phyloP scores from a whole-genome alignment of 2,797 vertebrate genomes.

The Peromyscus attwateri region DNA sequence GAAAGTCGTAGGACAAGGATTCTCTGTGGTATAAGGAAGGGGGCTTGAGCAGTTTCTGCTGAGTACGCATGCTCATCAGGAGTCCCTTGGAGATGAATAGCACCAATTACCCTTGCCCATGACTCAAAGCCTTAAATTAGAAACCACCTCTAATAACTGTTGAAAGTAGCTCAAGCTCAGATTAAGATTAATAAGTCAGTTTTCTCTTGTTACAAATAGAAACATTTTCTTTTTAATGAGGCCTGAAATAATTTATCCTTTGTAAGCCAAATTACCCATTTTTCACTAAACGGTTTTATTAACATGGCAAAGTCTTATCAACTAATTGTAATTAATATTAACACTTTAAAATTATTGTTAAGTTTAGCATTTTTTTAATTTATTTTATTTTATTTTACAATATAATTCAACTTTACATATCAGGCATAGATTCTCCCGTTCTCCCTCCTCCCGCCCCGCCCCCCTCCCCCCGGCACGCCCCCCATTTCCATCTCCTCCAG shows the following conservation, averaged over 20 bases:
- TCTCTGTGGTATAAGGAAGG: neutral
- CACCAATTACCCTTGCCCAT: neutral
- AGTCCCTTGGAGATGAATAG: conserved; percentile 32
- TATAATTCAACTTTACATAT: too few relatives aligned
- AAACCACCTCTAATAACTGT: conserved; percentile 31
- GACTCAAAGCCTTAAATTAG: conserved; percentile 59
- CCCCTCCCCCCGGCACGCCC: too few relatives aligned
- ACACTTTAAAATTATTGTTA: conserved; percentile 68
- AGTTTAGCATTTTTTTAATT: too few relatives aligned
- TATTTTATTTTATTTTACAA: too few relatives aligned
- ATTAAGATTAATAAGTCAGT: conserved; percentile 66
- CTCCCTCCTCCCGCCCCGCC: too few relatives aligned
- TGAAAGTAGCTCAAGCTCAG: conserved; percentile 32
- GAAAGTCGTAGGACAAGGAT: conserved; percentile 17
- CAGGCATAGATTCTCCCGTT: too few relatives aligned
- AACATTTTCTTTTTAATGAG: conserved; percentile 73
- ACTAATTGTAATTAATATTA: conserved; percentile 68
- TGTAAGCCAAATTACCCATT: conserved; percentile 73
- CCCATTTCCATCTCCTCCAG: too few relatives aligned
- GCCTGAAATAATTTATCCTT: conserved; percentile 70
- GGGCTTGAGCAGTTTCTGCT: conserved; percentile 11
- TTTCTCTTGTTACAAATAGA: conserved; percentile 75
- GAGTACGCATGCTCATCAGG: neutral
- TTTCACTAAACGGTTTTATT: conserved; percentile 78
- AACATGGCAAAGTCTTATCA: conserved; percentile 65